These are phyloP conservation scores for Eulemur rubriventer DNA, from an alignment of 2,797 vertebrate genomes.

Conservation along the genomic window DNA sequence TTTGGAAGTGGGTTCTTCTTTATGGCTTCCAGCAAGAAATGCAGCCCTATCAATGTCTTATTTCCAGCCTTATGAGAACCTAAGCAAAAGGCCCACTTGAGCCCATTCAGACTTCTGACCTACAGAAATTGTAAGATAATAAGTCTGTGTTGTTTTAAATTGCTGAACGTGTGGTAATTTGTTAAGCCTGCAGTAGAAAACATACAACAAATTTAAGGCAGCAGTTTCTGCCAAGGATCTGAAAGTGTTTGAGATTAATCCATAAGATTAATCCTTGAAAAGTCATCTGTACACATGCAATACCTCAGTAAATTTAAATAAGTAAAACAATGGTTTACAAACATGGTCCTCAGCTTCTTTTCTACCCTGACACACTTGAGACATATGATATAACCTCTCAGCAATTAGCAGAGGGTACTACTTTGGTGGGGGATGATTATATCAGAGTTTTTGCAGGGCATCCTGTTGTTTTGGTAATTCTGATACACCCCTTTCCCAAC, in stretches of 20 bases:
- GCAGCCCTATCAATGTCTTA: neutral
- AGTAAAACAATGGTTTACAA: neutral
- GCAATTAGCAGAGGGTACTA: neutral
- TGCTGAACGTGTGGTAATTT: neutral
- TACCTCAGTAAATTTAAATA: neutral
- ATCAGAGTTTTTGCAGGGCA: neutral
- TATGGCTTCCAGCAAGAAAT: neutral
- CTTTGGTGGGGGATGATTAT: neutral
- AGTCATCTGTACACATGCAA: neutral
- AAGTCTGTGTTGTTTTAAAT: neutral
- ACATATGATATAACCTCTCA: neutral
- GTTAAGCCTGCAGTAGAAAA: neutral
- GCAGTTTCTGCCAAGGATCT: neutral
- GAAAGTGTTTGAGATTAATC: neutral
- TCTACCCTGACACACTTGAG: neutral
- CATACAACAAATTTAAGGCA: neutral
- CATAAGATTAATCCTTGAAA: neutral
- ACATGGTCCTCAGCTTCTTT: neutral
- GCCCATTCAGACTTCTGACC: neutral
- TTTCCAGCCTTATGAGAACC: neutral
- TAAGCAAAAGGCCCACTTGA: neutral
- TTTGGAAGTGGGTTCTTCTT: neutral
- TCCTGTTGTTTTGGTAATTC: neutral
- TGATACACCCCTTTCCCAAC: neutral
- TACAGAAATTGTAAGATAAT: neutral